Conservation (phyloP, 2,797 vertebrate species). For the Glossophaga mutica region DNA sequence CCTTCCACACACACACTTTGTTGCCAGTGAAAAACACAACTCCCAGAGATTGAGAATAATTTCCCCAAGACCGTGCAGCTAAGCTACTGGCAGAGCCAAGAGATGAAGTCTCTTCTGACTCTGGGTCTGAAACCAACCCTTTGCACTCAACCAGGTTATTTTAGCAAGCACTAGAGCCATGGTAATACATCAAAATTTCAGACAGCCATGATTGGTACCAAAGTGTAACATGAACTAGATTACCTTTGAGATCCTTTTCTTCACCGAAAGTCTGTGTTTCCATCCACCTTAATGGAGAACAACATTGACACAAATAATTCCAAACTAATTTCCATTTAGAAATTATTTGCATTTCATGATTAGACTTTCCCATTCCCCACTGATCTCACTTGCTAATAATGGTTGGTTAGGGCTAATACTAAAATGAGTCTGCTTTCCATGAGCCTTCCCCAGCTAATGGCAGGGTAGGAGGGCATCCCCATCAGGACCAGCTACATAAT, state of each 20-base stretch:
- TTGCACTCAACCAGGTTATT: not conserved
- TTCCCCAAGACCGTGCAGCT: not conserved
- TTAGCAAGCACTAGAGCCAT: not conserved
- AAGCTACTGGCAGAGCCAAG: not conserved
- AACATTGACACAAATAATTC: not conserved
- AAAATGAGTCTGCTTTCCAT: constrained; percentile 39
- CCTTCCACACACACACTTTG: not conserved
- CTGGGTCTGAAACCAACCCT: not conserved
- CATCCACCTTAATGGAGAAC: not conserved
- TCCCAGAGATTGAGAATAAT: not conserved
- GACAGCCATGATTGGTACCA: not conserved
- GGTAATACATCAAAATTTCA: not conserved
- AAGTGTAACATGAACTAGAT: not conserved
- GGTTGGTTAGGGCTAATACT: not conserved
- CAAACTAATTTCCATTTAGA: constrained; percentile 26
- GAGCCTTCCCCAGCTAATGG: constrained; percentile 14
- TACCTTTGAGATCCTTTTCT: constrained; percentile 27
- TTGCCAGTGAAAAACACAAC: not conserved
- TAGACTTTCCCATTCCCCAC: not conserved
- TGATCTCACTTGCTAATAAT: constrained; percentile 23
- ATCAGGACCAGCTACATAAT: not conserved
- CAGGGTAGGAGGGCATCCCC: not conserved
- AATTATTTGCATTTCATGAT: constrained; percentile 17
- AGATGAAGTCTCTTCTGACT: not conserved
- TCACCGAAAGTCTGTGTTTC: constrained; percentile 1